phyloP scores from a whole-genome alignment of 1,140 invertebrate species.

The Aplysia californica region DNA sequence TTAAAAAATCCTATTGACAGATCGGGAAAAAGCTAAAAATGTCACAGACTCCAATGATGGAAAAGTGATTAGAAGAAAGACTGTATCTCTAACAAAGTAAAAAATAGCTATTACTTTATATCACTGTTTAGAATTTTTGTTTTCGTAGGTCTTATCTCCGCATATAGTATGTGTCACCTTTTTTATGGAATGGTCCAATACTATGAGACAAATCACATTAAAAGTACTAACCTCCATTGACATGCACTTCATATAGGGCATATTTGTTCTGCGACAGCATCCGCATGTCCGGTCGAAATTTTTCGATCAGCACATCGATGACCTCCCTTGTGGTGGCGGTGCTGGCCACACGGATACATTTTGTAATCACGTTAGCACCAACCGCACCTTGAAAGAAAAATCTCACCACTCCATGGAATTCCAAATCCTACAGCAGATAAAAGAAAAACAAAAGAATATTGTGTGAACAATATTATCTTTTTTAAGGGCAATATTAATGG shows the following conservation, averaged over 20 bases:
- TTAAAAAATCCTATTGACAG: too few species aligned
- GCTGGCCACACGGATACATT: constrained; percentile 97
- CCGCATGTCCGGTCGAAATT: constrained; percentile 99
- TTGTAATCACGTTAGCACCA: constrained; percentile 91
- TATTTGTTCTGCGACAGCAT: constrained; percentile 97
- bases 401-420: constrained; percentile 98
- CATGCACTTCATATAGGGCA: constrained; percentile 93
- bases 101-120: too few species aligned
- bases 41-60: too few species aligned
- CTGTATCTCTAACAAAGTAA: too few species aligned
- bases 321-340: constrained; percentile 95
- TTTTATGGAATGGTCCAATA: too few species aligned
- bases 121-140: too few species aligned
- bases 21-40: too few species aligned
- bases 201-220: too few species aligned
- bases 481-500: background rate
- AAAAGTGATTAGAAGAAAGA: too few species aligned
- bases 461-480: background rate
- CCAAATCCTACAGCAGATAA: constrained; percentile 95
- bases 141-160: too few species aligned
- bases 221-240: constrained; percentile 88
- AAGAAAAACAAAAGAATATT: constrained; percentile 35
- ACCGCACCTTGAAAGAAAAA: constrained; percentile 92
- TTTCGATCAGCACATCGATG: constrained; percentile 96
- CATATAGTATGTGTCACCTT: too few species aligned